phyloP scores from a whole-genome alignment of 2,797 vertebrate genomes.

The Cheirogaleus major region DNA sequence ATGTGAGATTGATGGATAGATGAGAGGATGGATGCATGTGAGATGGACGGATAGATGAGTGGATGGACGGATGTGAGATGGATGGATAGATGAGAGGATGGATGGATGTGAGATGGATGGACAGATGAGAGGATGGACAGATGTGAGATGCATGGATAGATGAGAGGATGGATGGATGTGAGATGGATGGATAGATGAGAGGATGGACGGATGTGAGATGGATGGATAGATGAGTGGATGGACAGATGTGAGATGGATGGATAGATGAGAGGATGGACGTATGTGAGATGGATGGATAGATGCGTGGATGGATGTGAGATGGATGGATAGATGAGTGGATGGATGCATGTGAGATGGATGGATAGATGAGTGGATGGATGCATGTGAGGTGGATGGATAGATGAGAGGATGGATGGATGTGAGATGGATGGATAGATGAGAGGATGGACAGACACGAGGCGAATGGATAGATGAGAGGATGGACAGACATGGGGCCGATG shows the following conservation, averaged over 20 bases:
- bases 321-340: too few relatives aligned
- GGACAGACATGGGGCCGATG: neutral
- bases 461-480: rapidly evolving
- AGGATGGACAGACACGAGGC: too few relatives aligned
- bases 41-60: neutral
- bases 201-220: neutral
- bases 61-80: neutral
- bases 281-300: neutral
- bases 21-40: neutral
- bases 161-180: neutral
- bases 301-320: neutral
- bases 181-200: neutral
- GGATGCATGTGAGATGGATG: neutral
- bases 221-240: neutral
- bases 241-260: neutral
- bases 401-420: neutral
- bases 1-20: neutral
- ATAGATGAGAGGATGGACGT: too few relatives aligned
- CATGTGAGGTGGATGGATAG: too few relatives aligned
- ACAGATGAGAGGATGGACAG: too few relatives aligned
- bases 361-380: neutral
- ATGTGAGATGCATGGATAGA: too few relatives aligned
- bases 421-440: too few relatives aligned
- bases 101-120: neutral
- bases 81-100: neutral